These are phyloP conservation scores for Meta bourneti DNA, from an alignment of 2,888 invertebrate genomes.

Conservation along the genomic window DNA sequence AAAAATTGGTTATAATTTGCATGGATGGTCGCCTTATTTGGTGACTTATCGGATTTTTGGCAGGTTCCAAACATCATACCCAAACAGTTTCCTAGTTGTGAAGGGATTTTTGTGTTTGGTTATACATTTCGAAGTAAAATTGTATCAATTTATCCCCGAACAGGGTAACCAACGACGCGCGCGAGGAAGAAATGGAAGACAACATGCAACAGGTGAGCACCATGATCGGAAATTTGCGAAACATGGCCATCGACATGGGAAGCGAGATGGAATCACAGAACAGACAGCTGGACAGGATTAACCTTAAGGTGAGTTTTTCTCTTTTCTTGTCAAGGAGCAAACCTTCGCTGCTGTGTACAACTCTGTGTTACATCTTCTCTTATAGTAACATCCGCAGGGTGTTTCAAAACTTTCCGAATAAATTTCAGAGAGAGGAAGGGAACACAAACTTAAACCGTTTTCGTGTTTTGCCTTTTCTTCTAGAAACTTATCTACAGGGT, in stretches of 20 bases:
- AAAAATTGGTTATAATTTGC: not conserved
- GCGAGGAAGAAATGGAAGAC: slow-evolving; percentile 99
- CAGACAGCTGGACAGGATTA: slow-evolving; percentile 97
- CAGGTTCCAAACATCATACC: no score
- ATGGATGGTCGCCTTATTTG: not conserved
- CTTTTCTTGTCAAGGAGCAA: not conserved
- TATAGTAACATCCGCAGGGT: not conserved
- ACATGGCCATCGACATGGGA: slow-evolving; percentile 99
- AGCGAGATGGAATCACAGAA: slow-evolving; percentile 99
- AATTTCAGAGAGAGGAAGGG: not conserved
- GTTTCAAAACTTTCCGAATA: not conserved
- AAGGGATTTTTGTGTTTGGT: no score
- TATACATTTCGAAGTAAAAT: no score
- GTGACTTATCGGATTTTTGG: not conserved
- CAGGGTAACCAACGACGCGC: slow-evolving; percentile 98
- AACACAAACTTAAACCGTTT: not conserved
- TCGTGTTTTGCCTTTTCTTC: no score
- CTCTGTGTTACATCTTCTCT: not conserved
- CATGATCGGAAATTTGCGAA: slow-evolving; percentile 98
- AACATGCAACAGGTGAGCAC: slow-evolving; percentile 98
- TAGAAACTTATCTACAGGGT: no score
- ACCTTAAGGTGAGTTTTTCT: slow-evolving; percentile 90
- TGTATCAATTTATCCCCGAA: not conserved
- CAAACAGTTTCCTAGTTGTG: no score
- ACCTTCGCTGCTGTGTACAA: not conserved